Conservation (phyloP, 2,888 invertebrate species). For the Baronia brevicornis region DNA sequence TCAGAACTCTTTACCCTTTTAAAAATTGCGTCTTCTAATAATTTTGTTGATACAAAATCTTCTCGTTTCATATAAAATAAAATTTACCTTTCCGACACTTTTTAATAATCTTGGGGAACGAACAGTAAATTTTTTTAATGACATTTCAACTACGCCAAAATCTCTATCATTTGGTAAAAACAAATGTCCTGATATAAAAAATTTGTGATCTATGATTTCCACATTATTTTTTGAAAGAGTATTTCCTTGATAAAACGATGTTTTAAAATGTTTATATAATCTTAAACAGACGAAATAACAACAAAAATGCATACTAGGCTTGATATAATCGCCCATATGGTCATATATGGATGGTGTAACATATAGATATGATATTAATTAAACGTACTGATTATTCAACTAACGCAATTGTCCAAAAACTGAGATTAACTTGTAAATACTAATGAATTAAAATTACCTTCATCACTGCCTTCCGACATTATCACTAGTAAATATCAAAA, state of each 20-base stretch:
- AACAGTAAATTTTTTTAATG: conserved; percentile 5
- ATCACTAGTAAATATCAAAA: too few relatives aligned
- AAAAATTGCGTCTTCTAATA: conserved; percentile 4
- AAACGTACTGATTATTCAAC: too few relatives aligned
- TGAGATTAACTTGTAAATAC: too few relatives aligned
- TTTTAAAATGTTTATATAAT: conserved; percentile 1
- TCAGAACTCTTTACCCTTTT: conserved; percentile 5
- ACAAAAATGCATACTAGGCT: too few relatives aligned
- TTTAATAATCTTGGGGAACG: conserved; percentile 5
- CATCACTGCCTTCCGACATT: too few relatives aligned
- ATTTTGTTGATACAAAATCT: conserved; percentile 3
- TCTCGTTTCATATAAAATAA: conserved; percentile 4
- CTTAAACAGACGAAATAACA: too few relatives aligned
- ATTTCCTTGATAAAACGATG: too few relatives aligned
- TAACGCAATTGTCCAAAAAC: too few relatives aligned
- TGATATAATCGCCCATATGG: too few relatives aligned
- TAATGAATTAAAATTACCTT: too few relatives aligned
- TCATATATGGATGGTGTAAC: neutral
- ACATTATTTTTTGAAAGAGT: too few relatives aligned
- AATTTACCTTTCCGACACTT: conserved; percentile 5
- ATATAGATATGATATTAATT: neutral
- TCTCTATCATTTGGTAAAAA: conserved; percentile 2
- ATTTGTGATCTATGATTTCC: neutral
- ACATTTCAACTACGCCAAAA: conserved; percentile 3
- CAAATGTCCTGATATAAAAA: neutral